phyloP scores from a whole-genome alignment of 2,888 invertebrate genomes.

The Xylota segnis region DNA sequence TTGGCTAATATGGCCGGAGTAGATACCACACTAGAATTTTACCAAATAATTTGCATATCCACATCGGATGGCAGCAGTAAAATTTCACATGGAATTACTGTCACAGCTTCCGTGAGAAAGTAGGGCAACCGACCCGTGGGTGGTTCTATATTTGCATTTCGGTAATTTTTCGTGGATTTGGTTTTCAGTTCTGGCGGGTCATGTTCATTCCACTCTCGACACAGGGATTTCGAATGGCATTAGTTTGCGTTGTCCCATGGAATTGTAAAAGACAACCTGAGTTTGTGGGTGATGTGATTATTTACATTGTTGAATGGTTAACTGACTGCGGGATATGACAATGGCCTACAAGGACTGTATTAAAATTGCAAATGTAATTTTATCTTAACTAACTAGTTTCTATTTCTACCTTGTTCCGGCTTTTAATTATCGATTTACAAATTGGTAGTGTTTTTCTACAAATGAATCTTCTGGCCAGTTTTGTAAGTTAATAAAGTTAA shows the following conservation, averaged over 20 bases:
- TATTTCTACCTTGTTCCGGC: no score
- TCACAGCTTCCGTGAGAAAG: not conserved
- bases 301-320: no score
- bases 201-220: not conserved
- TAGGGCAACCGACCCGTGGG: not conserved
- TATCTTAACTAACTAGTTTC: no score
- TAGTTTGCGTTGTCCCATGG: not conserved
- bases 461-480: no score
- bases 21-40: not conserved
- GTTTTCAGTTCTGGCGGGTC: not conserved
- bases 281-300: not conserved
- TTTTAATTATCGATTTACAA: no score
- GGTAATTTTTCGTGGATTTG: not conserved
- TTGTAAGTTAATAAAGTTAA: no score
- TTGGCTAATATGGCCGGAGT: not conserved
- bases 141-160: not conserved
- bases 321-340: no score
- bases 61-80: not conserved
- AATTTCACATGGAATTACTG: slow-evolving; percentile 3
- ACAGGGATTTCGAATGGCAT: not conserved
- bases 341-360: no score
- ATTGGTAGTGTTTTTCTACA: no score
- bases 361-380: no score
- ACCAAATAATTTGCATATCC: slow-evolving; percentile 14
- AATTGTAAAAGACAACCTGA: not conserved